Percentiles rank a stretch among this genome's conserved stretches.
Evolutionary conservation across 2,797 vertebrate genomes (phyloP).

Genomic region (Arctocebus calabarensis): DNA sequence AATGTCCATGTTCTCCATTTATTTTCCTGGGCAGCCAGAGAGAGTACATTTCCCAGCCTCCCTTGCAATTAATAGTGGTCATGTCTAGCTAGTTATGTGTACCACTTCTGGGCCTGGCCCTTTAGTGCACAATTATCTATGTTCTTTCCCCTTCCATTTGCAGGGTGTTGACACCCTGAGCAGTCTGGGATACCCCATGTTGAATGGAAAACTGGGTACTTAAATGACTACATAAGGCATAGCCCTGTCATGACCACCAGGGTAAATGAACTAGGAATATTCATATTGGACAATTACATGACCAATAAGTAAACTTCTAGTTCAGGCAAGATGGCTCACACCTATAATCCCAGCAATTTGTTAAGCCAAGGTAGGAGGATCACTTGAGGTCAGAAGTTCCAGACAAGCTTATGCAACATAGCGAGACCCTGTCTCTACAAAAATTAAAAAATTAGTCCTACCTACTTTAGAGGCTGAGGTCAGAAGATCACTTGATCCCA

Average conservation of each 20-base stretch:
- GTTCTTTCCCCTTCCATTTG: not conserved
- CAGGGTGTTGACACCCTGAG: not conserved
- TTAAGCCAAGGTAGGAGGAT: not conserved
- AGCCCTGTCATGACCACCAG: not conserved
- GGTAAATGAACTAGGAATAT: not conserved
- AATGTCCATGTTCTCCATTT: not conserved
- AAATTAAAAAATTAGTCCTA: not conserved
- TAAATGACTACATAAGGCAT: conserved; percentile 5
- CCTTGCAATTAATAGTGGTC: conserved; percentile 2
- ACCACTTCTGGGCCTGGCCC: not conserved
- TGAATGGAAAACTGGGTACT: not conserved
- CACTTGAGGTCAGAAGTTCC: not conserved
- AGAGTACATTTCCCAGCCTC: not conserved
- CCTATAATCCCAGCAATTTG: not conserved
- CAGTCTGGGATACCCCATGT: not conserved
- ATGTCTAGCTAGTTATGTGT: not conserved
- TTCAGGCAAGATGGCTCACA: not conserved
- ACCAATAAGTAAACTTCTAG: not conserved
- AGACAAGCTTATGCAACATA: not conserved
- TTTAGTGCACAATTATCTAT: not conserved
- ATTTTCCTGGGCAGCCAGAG: not conserved
- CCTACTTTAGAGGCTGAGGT: not conserved
- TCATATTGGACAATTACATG: not conserved
- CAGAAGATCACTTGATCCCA: not conserved
- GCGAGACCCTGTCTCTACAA: not conserved